Evolutionary conservation across 92 coral and sea anemone genomes (phyloP).

Genomic region (Paramuricea clavata): DNA sequence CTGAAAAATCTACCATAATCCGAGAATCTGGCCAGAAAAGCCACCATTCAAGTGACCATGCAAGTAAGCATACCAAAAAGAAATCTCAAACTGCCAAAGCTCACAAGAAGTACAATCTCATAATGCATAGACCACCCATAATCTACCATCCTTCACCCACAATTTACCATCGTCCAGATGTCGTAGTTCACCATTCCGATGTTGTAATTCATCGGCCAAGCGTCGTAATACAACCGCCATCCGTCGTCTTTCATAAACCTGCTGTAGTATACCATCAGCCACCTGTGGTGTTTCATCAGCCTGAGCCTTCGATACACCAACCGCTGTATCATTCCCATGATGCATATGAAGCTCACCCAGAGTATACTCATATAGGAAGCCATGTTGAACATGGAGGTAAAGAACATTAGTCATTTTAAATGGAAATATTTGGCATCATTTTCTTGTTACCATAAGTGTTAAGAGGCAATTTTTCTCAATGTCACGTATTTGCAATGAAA

Average conservation of each 20-base stretch:
- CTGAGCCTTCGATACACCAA: constrained; percentile 85
- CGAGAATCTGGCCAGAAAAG: constrained; percentile 16
- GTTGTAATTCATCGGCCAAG: constrained; percentile 93
- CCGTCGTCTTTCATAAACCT: constrained; percentile 94
- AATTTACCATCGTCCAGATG: constrained; percentile 91
- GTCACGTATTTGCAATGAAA: too few species aligned
- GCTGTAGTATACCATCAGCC: constrained; percentile 88
- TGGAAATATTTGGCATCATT: too few species aligned
- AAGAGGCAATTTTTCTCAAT: too few species aligned
- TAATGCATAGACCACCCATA: constrained; percentile 83
- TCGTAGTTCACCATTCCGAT: constrained; percentile 91
- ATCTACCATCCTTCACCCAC: constrained; percentile 91
- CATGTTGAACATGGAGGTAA: constrained; percentile 72
- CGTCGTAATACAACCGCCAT: constrained; percentile 88
- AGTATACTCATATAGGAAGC: constrained; percentile 74
- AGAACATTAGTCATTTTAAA: too few species aligned
- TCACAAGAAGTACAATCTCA: constrained; percentile 79
- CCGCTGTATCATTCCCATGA: constrained; percentile 87
- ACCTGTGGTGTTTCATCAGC: constrained; percentile 93
- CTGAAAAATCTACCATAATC: constrained; percentile 37
- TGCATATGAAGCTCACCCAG: constrained; percentile 83
- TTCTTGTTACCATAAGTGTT: too few species aligned
- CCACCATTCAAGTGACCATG: constrained; percentile 1
- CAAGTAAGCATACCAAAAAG: background rate
- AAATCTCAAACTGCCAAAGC: constrained; percentile 60